A percentile compares a stretch with the other conserved stretches of the same genome.
Evolutionary conservation across 2,888 invertebrate genomes (phyloP).

Genomic region (Drosophila melanocephala): DNA sequence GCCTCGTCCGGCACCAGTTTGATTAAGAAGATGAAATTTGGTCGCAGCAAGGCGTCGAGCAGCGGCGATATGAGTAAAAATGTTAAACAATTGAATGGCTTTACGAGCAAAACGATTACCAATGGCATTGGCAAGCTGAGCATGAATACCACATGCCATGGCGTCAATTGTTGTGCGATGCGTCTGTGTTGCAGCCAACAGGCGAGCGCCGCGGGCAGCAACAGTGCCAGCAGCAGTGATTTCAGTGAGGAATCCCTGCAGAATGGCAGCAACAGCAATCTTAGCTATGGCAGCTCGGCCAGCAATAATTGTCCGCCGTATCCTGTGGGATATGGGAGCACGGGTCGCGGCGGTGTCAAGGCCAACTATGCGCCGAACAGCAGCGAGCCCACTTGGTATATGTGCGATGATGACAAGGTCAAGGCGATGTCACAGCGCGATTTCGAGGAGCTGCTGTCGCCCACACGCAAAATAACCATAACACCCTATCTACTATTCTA

Average conservation of each 20-base stretch:
- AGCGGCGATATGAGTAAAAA: constrained; percentile 85
- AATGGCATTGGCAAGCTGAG: constrained; percentile 85
- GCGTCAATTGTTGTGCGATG: constrained; percentile 88
- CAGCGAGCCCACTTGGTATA: constrained; percentile 89
- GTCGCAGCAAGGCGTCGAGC: constrained; percentile 85
- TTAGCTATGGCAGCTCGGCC: constrained; percentile 56
- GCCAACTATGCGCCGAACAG: constrained; percentile 56
- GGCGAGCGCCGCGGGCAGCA: constrained; percentile 54
- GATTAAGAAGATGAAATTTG: constrained; percentile 85
- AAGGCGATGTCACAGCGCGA: constrained; percentile 91
- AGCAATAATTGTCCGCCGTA: constrained; percentile 50
- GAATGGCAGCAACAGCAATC: constrained; percentile 78
- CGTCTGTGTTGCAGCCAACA: constrained; percentile 81
- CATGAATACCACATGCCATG: constrained; percentile 86
- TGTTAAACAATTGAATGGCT: constrained; percentile 84
- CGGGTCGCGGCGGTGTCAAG: constrained; percentile 79
- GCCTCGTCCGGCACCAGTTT: constrained; percentile 83
- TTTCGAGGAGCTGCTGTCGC: constrained; percentile 91
- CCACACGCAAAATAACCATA: constrained; percentile 91
- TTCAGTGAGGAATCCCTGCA: constrained; percentile 80
- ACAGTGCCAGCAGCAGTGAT: constrained; percentile 77
- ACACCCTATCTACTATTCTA: constrained; percentile 96
- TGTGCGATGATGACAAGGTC: constrained; percentile 95
- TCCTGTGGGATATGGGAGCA: constrained; percentile 83
- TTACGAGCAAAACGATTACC: constrained; percentile 82